Evolutionary conservation across 2,888 invertebrate species (phyloP), one percentile per base, ranked within the genome.

Genomic region (Chironomus riparius): DNA sequence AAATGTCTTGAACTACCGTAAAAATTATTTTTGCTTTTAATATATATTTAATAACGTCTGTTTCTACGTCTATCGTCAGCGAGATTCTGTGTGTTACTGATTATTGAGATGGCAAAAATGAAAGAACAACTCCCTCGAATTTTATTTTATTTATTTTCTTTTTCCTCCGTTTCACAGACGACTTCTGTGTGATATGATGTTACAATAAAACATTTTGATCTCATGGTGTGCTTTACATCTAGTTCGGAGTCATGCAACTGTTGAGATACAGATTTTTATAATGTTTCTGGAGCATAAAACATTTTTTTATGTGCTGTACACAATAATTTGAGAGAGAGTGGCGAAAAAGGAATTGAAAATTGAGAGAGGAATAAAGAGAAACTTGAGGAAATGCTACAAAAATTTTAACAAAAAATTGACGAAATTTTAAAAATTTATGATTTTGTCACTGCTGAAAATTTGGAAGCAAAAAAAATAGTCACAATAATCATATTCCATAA

Each of bases 31-130:
- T 56, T 50, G 2, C 61, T 71, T 56, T 71, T 61, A 50, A 24
- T 56, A n/a, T 24, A 6, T 13, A 7, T 24, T 50, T 71, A 24
- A 13, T 56, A 13, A 22, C 47, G 18, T 47, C 22, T 24, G n/a
- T 47, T 24, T 62, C 10, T 38, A 72, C 72, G 72, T 72, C 72
- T 50, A 38, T 21, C 28, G 62, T 38, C 38, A 38, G 28, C 47
- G 47, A 61, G 50, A 72, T 72, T 28, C 48, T 72, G 50, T 72
- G 72, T 72, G 72, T 61, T 72, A 72, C 72, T 72, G 72, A 72
- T 72, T 50, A 65, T 47, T 28, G 62, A 61, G 28, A 62, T 21
- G 61, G 62, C 18, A 38, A 61, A 38, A 50, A 72, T 61, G 72
- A 62, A 72, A 72, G 62, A 72, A 72, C 28, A 61, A 72, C 61